phyloP scores from a whole-genome alignment of 2,113 vertebrate species.

The Amphiprion ocellaris region DNA sequence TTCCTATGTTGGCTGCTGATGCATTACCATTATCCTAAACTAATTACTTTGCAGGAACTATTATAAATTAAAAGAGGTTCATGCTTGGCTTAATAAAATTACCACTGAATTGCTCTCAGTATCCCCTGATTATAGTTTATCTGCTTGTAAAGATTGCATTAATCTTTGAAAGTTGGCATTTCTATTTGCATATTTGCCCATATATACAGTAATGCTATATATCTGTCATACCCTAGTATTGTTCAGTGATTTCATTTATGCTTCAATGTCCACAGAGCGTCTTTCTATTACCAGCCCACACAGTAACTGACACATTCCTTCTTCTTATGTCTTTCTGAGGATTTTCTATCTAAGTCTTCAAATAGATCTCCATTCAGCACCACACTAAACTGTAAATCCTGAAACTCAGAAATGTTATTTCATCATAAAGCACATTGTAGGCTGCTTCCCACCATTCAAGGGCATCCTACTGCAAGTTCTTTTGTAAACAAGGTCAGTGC shows the following conservation, averaged over 20 bases:
- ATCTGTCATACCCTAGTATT: not conserved
- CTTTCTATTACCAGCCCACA: constrained; percentile 9
- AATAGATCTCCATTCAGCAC: constrained; percentile 12
- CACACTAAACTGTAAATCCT: constrained; percentile 30
- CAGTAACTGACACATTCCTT: not conserved
- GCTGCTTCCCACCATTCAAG: constrained; percentile 30
- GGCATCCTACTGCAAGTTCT: constrained; percentile 9
- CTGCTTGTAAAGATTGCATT: not conserved
- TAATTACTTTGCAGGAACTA: not conserved
- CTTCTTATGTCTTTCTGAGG: not conserved
- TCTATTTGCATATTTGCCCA: not conserved
- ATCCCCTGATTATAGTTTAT: constrained; percentile 3
- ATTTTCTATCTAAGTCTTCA: constrained; percentile 17
- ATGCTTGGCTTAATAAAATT: not conserved
- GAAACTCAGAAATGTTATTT: constrained; percentile 34
- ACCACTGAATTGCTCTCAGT: not conserved
- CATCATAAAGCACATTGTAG: constrained; percentile 23
- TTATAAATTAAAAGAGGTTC: not conserved
- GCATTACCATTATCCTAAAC: constrained; percentile 5
- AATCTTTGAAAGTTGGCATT: not conserved
- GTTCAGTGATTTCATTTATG: not conserved
- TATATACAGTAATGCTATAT: not conserved
- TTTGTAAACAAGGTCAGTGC: constrained; percentile 49
- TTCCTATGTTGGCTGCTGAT: not conserved
- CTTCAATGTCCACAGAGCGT: not conserved